Evolutionary conservation across 2,113 vertebrate genomes (phyloP).

Genomic region (Crotalus viridis): DNA sequence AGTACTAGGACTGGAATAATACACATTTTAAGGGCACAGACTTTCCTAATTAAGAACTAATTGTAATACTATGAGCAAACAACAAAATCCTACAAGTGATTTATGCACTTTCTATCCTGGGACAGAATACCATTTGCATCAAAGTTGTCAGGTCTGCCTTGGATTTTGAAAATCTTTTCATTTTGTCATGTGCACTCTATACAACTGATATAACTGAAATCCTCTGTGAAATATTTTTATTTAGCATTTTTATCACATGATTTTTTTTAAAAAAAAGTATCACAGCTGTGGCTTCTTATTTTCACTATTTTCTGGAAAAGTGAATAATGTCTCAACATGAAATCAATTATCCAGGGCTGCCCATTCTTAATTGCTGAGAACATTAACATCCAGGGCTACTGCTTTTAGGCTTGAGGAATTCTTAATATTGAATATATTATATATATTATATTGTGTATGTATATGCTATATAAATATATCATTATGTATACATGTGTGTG

Average conservation of each 20-base stretch:
- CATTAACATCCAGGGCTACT: no score
- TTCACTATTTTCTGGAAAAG: background rate
- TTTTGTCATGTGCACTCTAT: background rate
- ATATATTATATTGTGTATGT: no score
- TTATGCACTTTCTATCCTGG: background rate
- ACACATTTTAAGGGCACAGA: background rate
- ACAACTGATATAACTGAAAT: background rate
- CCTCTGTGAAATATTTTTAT: background rate
- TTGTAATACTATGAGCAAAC: background rate
- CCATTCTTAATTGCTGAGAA: background rate
- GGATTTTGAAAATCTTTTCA: background rate
- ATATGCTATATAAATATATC: no score
- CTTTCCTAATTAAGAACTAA: background rate
- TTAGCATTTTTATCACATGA: background rate
- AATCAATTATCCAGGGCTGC: background rate
- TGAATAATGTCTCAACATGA: background rate
- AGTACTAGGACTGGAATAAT: background rate
- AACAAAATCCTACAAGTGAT: background rate
- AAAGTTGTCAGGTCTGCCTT: background rate
- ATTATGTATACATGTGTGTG: background rate
- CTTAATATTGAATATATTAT: background rate
- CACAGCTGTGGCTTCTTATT: background rate
- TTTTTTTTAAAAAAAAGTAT: background rate
- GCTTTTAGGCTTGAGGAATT: background rate
- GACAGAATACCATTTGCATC: background rate